Base-by-base conservation (phyloP, 2,797 vertebrate species). In the Selene dorsalis region DNA sequence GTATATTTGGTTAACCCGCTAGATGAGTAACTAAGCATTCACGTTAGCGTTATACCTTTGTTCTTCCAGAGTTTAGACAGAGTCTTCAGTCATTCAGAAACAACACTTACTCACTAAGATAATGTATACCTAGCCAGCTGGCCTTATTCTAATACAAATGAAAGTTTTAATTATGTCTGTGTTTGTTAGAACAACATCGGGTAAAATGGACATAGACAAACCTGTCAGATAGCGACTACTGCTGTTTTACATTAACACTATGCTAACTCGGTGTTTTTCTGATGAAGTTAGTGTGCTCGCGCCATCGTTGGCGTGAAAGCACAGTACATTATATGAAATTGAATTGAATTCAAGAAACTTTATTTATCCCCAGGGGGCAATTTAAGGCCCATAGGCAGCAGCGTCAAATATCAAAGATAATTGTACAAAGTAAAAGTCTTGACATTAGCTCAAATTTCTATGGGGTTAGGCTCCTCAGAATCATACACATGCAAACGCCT, bases 21-120 rank as follows among this genome's bases (percentile, higher is more conserved):
- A 18, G 30, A 9, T n/a, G n/a, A 24, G 3, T 12, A 73, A 38
- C 24, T n/a, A 30, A 76, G 63, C 12, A 12, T 35, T 38, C 3
- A 3, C 17, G 18, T 53, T 72, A 74, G 38, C 52, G 3, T 11
- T 10, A 6, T 61, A 45, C 30, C 20, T 60, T 43, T 8, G 18
- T 60, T 48, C 26, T 28, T 6, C 61, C 84, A 73, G 74, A 30
- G 2, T 11, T 75, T 89, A 92, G 87, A 82, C 82, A 1, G 58
- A 18, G 39, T 22, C 79, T 11, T 4, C 3, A n/a, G 48, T 82
- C 78, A 88, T 84, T 88, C 84, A 81, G 83, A 9, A 6, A 3
- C 2, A 59, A 2, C 12, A 26, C 28, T 3, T 4, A 16, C 56
- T 35, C 2, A 66, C 30, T 18, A 35, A 2, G 1, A 12, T 14